A percentile compares a stretch with the other conserved stretches of the same genome.
phyloP scores from a whole-genome alignment of 2,113 vertebrate genomes.

The Dicentrarchus labrax region DNA sequence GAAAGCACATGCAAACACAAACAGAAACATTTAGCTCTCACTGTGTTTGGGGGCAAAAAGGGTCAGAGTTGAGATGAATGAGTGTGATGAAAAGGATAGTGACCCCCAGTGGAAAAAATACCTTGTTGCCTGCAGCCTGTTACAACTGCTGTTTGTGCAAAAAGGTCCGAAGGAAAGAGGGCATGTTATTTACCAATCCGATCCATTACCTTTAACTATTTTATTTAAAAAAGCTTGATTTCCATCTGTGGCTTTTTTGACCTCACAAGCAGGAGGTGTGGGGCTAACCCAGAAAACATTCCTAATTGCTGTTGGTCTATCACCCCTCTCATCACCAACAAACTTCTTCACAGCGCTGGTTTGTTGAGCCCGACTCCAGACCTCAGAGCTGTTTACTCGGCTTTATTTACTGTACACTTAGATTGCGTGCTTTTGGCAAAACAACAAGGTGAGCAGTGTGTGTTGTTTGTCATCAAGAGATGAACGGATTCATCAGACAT shows the following conservation, averaged over 20 bases:
- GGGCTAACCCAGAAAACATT: constrained; percentile 52
- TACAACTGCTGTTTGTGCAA: constrained; percentile 23
- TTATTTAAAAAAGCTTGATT: constrained; percentile 45
- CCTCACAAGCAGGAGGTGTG: constrained; percentile 30
- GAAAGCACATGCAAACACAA: neutral
- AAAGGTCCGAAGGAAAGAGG: neutral
- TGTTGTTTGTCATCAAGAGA: constrained; percentile 26
- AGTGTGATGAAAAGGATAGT: constrained; percentile 48
- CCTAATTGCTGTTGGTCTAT: constrained; percentile 39
- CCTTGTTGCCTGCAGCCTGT: constrained; percentile 10
- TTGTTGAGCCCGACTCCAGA: constrained; percentile 52
- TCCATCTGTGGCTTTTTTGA: constrained; percentile 57
- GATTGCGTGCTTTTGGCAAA: constrained; percentile 14
- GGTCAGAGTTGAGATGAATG: constrained; percentile 34
- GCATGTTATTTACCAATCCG: neutral
- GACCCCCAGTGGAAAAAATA: constrained; percentile 41
- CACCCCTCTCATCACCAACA: constrained; percentile 56
- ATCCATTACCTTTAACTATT: constrained; percentile 12
- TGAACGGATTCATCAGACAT: constrained; percentile 28
- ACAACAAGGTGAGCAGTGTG: constrained; percentile 47
- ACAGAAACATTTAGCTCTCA: constrained; percentile 20
- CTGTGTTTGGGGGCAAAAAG: constrained; percentile 4
- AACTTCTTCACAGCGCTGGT: constrained; percentile 52
- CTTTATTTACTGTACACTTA: constrained; percentile 45
- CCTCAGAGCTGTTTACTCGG: constrained; percentile 49